Evolutionary conservation across 2,113 vertebrate species (phyloP).

Genomic region (Mandrillus leucophaeus): DNA sequence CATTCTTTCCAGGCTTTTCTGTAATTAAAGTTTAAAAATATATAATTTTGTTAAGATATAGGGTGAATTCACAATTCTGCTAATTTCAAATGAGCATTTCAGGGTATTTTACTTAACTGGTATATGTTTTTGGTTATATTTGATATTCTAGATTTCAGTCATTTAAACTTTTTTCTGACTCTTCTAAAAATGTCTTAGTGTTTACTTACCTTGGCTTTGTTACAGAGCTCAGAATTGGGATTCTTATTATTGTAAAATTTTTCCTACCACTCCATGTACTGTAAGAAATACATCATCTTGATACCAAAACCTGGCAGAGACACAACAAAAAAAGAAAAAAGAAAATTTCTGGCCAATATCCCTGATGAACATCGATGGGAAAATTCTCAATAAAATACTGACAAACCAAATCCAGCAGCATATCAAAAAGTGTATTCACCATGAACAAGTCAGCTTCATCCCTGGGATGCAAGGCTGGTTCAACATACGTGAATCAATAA

Average conservation of each 20-base stretch:
- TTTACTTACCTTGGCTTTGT: background rate
- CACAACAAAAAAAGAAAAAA: no score
- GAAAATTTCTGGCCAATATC: no score
- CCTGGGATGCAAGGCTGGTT: no score
- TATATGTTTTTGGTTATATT: background rate
- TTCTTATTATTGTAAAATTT: background rate
- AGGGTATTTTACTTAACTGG: background rate
- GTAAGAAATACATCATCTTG: background rate
- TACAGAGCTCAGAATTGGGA: background rate
- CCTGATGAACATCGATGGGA: no score
- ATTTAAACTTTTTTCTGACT: background rate
- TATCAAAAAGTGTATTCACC: no score
- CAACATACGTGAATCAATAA: no score
- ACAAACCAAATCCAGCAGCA: no score
- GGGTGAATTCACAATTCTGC: background rate
- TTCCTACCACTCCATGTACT: background rate
- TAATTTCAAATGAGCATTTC: background rate
- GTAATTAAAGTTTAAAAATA: background rate
- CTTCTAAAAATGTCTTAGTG: background rate
- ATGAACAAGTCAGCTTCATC: no score
- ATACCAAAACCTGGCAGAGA: no score
- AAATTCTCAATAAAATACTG: no score
- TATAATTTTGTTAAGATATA: background rate
- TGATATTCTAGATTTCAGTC: background rate
- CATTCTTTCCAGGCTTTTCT: background rate